Evolutionary conservation across 2,888 invertebrate genomes (phyloP).

Genomic region (Nudaria mundana): DNA sequence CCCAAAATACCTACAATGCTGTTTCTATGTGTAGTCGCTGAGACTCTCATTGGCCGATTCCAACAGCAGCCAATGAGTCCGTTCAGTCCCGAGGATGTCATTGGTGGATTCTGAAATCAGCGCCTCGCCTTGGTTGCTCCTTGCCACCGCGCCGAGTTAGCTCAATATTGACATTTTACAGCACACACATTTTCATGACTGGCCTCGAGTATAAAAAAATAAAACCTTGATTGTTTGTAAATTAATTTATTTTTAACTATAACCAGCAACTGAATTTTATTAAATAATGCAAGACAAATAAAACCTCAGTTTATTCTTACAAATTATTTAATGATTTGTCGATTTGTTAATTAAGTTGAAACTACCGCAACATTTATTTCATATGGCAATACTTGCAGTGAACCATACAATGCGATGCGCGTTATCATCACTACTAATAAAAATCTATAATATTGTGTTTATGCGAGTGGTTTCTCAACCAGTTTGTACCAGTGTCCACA

Average conservation of each 20-base stretch:
- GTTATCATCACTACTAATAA: constrained; percentile 63
- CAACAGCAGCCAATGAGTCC: too few species aligned
- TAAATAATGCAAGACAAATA: constrained; percentile 40
- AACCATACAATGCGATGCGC: constrained; percentile 48
- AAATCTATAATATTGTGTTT: constrained; percentile 68
- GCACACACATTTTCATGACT: too few species aligned
- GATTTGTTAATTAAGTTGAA: constrained; percentile 37
- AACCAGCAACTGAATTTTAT: constrained; percentile 18
- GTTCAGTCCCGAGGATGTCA: too few species aligned
- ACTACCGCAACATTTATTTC: constrained; percentile 49
- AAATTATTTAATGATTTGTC: constrained; percentile 64
- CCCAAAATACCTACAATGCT: too few species aligned
- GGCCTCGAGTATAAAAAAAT: constrained; percentile 2
- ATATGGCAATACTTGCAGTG: constrained; percentile 45
- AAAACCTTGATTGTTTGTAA: constrained; percentile 20
- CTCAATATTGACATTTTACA: too few species aligned
- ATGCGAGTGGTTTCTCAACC: constrained; percentile 87
- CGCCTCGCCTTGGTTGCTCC: too few species aligned
- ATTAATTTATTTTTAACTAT: constrained; percentile 38
- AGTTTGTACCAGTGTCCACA: constrained; percentile 99
- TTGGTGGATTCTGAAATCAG: too few species aligned
- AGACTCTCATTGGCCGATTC: too few species aligned
- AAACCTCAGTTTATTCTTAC: constrained; percentile 67
- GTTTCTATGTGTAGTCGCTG: too few species aligned
- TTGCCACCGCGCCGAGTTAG: too few species aligned